phyloP scores from a whole-genome alignment of 2,113 vertebrate species.

The Heloderma charlesbogerti region DNA sequence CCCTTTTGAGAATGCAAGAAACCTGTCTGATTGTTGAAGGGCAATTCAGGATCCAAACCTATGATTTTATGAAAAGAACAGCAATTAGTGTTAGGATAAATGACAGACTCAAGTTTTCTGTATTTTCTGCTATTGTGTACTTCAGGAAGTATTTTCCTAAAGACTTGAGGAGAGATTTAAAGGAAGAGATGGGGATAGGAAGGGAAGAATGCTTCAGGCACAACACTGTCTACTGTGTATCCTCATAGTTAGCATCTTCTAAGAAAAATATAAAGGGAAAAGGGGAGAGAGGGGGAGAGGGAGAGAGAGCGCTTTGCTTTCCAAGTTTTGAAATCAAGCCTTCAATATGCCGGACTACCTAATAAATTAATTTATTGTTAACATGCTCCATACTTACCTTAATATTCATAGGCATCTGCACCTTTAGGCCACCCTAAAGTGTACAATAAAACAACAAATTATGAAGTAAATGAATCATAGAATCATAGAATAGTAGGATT shows the following conservation, averaged over 20 bases:
- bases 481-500: too few relatives aligned
- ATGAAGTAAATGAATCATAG: slow-evolving; percentile 29
- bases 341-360: background rate
- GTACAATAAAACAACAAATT: slow-evolving; percentile 2
- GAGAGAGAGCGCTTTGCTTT: background rate
- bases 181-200: background rate
- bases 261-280: background rate
- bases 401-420: slow-evolving; percentile 83
- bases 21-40: background rate
- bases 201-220: background rate
- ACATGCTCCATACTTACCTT: slow-evolving; percentile 74
- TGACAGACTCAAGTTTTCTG: background rate
- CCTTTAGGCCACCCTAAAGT: slow-evolving; percentile 83
- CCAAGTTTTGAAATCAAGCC: too few relatives aligned
- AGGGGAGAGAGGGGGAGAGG: too few relatives aligned
- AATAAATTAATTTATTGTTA: background rate
- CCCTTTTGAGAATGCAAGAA: background rate
- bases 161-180: background rate
- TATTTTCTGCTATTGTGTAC: background rate
- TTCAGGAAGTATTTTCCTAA: background rate
- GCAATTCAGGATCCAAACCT: background rate
- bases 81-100: background rate
- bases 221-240: background rate
- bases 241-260: background rate
- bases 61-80: background rate